Percentiles rank a stretch among this genome's conserved stretches.
Conservation (phyloP, 2,888 invertebrate genomes). For the Tromatobia lineatoria region DNA sequence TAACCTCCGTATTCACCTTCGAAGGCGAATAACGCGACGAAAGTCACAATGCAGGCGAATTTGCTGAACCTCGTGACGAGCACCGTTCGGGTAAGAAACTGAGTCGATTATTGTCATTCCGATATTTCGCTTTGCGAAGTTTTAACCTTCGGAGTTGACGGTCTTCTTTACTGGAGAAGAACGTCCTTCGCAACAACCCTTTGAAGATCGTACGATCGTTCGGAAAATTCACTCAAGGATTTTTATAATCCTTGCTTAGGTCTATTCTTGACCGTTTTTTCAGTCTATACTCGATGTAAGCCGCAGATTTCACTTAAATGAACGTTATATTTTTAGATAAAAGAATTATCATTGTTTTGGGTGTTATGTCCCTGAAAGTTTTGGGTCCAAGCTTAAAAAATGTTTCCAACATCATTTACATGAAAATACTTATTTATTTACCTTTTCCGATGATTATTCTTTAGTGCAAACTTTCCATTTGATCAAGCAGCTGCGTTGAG, state of each 20-base stretch:
- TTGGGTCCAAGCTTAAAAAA: too few relatives aligned
- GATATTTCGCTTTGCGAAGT: neutral
- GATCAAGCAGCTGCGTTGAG: too few relatives aligned
- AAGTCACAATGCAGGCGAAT: constrained; percentile 85
- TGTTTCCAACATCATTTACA: too few relatives aligned
- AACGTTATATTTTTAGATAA: too few relatives aligned
- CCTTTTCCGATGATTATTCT: too few relatives aligned
- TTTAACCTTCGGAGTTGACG: neutral
- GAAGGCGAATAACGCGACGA: constrained; percentile 47
- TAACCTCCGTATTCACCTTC: constrained; percentile 62
- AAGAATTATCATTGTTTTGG: too few relatives aligned
- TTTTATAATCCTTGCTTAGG: neutral
- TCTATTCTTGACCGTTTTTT: too few relatives aligned
- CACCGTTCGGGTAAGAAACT: constrained; percentile 84
- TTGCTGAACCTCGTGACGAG: constrained; percentile 85
- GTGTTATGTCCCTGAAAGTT: too few relatives aligned
- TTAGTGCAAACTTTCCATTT: too few relatives aligned
- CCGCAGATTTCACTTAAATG: too few relatives aligned
- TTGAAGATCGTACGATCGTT: neutral
- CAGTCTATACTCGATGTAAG: too few relatives aligned
- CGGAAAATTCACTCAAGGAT: neutral
- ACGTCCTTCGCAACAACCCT: neutral
- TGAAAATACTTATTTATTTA: too few relatives aligned
- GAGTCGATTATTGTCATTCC: neutral
- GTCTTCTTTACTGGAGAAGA: neutral